Base-by-base conservation (phyloP, 2,888 invertebrate genomes). In the Chymomyza fuscimana region DNA sequence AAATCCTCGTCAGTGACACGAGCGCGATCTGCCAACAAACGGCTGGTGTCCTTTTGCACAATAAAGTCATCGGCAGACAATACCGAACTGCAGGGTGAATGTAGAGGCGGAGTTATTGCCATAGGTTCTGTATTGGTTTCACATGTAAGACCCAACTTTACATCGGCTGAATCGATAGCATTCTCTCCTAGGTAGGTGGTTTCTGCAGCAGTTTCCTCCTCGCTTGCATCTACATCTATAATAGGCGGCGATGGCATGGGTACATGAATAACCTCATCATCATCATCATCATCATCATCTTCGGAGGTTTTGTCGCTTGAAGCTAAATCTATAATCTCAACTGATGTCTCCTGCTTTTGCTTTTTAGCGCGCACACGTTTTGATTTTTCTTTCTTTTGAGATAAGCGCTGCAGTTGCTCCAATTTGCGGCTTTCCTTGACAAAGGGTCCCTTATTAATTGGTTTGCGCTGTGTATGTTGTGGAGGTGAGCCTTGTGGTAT, bases 21-120 rank as follows among this genome's bases (percentile, higher is more conserved):
- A 0, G 78, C 81, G 29, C 73, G 68, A 15, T 86, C 87, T 1
- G 84, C 79, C 15, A 88, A 69, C 50, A 91, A 66, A 2, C 91
- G 89, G 29, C 80, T 78, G 3, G 89, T 89, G 70, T 92, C 92
- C 19, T 80, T 87, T 58, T 90, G 90, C 0, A 89, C 91, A 73
- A 92, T 92, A 50, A 92, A 92, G 71, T 92, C 92, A 82, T 92
- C 92, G 9, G 89, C 89, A 1, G 91, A 91, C 52, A 91, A 67
- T 9, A 91, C 89, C 1, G 92, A 92, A 5, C 60, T 86, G 63
- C 85, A 86, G 2, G 92, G 92, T 1, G 91, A 91, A 15, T 70
- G 58, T 3, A 79, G n/a, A 2, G 71, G 56, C 0, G 75, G 64
- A 3, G 61, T 51, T 9, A 40, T 7, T 1, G 16, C 5, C 1